These are phyloP conservation scores for Tigriopus japonicus DNA, from an alignment of 1,140 invertebrate species.

Conservation along the genomic window DNA sequence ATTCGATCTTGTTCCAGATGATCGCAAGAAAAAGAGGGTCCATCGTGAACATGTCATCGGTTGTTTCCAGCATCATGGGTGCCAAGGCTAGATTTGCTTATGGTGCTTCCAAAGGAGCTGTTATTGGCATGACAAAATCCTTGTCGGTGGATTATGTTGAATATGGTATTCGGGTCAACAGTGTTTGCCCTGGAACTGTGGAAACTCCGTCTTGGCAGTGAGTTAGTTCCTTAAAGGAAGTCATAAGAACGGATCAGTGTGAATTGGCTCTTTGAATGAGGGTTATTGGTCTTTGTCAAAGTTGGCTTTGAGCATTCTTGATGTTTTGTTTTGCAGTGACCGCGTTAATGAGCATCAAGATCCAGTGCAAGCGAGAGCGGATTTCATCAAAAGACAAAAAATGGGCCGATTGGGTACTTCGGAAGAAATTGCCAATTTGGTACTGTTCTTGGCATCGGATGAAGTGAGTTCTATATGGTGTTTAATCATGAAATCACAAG, in stretches of 20 bases:
- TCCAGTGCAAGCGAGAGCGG: conserved; percentile 23
- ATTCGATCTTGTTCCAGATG: conserved; percentile 19
- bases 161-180: conserved; percentile 26
- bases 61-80: conserved; percentile 27
- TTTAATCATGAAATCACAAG: no score
- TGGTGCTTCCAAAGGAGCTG: conserved; percentile 27
- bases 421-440: conserved; percentile 27
- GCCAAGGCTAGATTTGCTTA: conserved; percentile 27
- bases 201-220: conserved; percentile 16
- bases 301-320: neutral
- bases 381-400: conserved; percentile 26
- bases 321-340: conserved; percentile 19
- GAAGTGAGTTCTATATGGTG: conserved; percentile 17
- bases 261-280: no score
- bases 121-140: conserved; percentile 29
- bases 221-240: no score
- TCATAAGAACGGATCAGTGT: no score
- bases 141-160: conserved; percentile 26
- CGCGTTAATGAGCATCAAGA: conserved; percentile 22
- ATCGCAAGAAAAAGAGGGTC: conserved; percentile 21
- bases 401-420: conserved; percentile 28
- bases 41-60: conserved; percentile 31
- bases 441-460: conserved; percentile 28
- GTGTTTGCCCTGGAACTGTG: conserved; percentile 27
- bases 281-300: no score